Conservation (phyloP, 2,888 invertebrate genomes). For the Aphidoletes aphidimyza region DNA sequence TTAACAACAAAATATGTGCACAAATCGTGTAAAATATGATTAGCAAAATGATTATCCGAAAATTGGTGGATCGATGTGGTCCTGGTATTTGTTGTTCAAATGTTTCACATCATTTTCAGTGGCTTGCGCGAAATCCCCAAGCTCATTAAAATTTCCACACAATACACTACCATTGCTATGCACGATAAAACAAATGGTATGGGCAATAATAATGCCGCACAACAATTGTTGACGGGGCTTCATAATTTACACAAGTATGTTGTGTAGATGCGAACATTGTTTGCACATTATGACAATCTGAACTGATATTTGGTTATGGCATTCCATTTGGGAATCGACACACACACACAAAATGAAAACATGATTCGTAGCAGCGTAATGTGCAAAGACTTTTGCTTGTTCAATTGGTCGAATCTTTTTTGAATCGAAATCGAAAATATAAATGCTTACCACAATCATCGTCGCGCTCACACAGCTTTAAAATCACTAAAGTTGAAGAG, state of each 20-base stretch:
- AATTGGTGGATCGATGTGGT: not conserved
- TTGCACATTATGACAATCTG: conserved; percentile 25
- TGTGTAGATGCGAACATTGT: not conserved
- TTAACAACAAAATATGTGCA: not conserved
- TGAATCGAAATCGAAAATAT: not conserved
- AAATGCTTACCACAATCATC: not conserved
- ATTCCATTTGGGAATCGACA: not conserved
- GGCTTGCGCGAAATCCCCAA: not conserved
- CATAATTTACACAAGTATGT: not conserved
- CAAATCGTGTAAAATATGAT: not conserved
- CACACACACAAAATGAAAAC: conserved; percentile 10
- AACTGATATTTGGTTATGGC: not conserved
- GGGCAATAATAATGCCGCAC: not conserved
- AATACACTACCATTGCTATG: not conserved
- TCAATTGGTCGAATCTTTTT: not conserved
- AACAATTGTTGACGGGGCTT: not conserved
- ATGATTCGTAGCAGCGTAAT: not conserved
- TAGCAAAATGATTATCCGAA: not conserved
- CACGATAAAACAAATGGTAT: not conserved
- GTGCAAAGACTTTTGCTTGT: not conserved
- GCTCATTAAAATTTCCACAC: conserved; percentile 15
- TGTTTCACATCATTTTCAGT: not conserved
- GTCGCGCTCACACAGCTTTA: not conserved
- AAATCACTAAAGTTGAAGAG: no score
- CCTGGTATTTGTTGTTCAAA: not conserved